These are phyloP conservation scores for Chelon auratus DNA, from an alignment of 2,797 vertebrate species.

Conservation along the genomic window DNA sequence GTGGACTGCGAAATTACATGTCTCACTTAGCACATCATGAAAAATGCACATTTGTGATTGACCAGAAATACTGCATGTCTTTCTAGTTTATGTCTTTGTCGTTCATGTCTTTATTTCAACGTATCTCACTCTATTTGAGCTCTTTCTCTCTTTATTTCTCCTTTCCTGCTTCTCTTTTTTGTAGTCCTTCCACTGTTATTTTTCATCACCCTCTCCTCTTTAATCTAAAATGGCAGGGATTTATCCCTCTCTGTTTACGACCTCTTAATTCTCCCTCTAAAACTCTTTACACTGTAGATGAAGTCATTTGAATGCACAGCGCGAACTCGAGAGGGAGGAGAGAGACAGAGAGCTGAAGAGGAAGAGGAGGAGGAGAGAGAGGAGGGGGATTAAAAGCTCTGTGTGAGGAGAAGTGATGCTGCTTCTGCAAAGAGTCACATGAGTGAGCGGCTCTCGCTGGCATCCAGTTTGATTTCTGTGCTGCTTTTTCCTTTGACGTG, in stretches of 20 bases:
- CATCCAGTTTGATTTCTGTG: not conserved
- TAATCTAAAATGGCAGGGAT: conserved; percentile 73
- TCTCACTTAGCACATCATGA: not conserved
- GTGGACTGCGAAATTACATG: not conserved
- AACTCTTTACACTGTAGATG: conserved; percentile 57
- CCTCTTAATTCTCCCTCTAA: conserved; percentile 68
- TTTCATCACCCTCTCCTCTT: conserved; percentile 42
- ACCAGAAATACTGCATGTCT: no score
- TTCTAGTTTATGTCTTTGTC: no score
- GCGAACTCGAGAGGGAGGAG: conserved; percentile 10
- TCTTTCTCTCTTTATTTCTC: not conserved
- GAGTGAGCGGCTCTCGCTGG: conserved; percentile 6
- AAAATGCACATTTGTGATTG: not conserved
- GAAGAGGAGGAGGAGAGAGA: conserved; percentile 12
- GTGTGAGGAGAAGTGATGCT: conserved; percentile 24
- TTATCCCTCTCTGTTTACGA: conserved; percentile 56
- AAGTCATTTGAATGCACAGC: conserved; percentile 65
- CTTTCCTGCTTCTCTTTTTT: not conserved
- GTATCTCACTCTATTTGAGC: not conserved
- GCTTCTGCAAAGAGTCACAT: conserved; percentile 17
- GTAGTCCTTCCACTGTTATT: conserved; percentile 6
- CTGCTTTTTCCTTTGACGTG: conserved; percentile 10
- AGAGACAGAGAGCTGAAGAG: not conserved
- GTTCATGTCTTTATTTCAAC: no score
- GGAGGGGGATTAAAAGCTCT: conserved; percentile 40